A percentile compares a stretch with the other conserved stretches of the same genome.
Evolutionary conservation across 2,888 invertebrate species (phyloP).

Genomic region (Drosophila vallismaia): DNA sequence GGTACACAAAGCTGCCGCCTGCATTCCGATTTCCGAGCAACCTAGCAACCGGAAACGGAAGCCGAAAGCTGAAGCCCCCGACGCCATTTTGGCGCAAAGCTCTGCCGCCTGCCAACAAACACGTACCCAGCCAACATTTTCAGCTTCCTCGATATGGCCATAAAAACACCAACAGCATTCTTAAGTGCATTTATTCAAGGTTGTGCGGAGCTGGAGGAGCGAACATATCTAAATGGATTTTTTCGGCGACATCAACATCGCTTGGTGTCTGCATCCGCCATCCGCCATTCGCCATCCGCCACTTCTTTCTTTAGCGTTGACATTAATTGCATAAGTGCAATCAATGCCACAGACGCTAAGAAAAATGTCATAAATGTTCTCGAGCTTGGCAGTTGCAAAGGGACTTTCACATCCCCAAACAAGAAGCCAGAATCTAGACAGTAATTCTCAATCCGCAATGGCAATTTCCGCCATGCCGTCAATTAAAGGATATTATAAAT

Average conservation of each 20-base stretch:
- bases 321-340: conserved; percentile 57
- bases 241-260: conserved; percentile 34
- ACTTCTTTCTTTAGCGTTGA: conserved; percentile 34
- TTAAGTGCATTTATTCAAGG: conserved; percentile 36
- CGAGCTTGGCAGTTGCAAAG: conserved; percentile 14
- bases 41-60: conserved; percentile 31
- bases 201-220: conserved; percentile 18
- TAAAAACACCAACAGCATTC: conserved; percentile 46
- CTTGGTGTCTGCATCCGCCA: conserved; percentile 3
- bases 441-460: neutral
- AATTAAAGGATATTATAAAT: conserved; percentile 26
- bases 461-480: conserved; percentile 20
- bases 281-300: conserved; percentile 8
- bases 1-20: conserved; percentile 17
- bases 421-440: neutral
- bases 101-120: conserved; percentile 51
- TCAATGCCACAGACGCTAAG: conserved; percentile 45
- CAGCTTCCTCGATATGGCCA: conserved; percentile 47
- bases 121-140: conserved; percentile 46
- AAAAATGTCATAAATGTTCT: conserved; percentile 39
- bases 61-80: conserved; percentile 22
- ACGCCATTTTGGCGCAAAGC: conserved; percentile 56
- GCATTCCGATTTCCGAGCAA: conserved; percentile 49
- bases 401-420: conserved; percentile 4
- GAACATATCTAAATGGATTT: conserved; percentile 52